Conservation (phyloP, 2,113 vertebrate species). For the Aptenodytes forsteri region DNA sequence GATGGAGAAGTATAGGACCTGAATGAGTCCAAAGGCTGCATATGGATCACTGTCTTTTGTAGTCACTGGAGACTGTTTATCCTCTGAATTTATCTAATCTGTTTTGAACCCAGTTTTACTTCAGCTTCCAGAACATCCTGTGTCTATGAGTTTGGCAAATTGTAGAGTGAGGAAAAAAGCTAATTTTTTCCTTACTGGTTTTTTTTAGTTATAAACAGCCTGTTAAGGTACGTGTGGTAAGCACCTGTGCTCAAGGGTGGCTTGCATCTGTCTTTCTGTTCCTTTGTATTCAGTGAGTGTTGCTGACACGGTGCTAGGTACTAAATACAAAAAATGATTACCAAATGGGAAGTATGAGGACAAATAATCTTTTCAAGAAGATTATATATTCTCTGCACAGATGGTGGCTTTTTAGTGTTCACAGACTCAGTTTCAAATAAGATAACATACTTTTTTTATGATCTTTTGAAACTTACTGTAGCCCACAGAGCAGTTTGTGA, state of each 20-base stretch:
- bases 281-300: neutral
- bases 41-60: neutral
- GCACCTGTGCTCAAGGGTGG: neutral
- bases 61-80: neutral
- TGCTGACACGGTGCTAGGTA: neutral
- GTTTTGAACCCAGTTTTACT: neutral
- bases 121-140: neutral
- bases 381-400: neutral
- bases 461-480: neutral
- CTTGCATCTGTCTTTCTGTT: constrained; percentile 4
- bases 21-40: neutral
- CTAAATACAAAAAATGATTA: constrained; percentile 11
- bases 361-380: constrained; percentile 17
- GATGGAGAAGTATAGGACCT: neutral
- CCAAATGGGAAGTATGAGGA: neutral
- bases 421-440: neutral
- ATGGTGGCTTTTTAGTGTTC: neutral
- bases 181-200: neutral
- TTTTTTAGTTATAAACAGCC: neutral
- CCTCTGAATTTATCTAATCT: neutral
- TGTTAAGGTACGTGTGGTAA: neutral
- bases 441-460: neutral
- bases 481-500: neutral
- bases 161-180: neutral
- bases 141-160: neutral